Evolutionary conservation across 2,797 vertebrate genomes (phyloP).

Genomic region (Craterocephalus amniculus): DNA sequence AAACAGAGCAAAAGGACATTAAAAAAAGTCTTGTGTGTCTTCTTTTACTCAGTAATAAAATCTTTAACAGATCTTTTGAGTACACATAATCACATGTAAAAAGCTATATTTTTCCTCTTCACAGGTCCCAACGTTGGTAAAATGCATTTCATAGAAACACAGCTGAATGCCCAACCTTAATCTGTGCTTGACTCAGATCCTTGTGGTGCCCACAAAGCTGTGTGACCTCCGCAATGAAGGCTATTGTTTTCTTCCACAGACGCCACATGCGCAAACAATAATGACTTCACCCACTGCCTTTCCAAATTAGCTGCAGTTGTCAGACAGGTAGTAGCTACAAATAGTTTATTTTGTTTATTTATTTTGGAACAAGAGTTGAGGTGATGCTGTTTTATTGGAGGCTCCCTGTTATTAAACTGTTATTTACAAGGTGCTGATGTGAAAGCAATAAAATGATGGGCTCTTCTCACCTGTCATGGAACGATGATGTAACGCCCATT

Average conservation of each 20-base stretch:
- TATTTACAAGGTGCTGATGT: constrained; percentile 55
- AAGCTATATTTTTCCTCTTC: background rate
- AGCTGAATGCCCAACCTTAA: background rate
- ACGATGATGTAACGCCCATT: constrained; percentile 32
- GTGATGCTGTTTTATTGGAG: constrained; percentile 24
- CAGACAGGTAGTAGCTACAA: constrained; percentile 2
- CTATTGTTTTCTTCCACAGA: background rate
- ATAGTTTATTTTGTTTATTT: constrained; percentile 8
- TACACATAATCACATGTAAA: background rate
- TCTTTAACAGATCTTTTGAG: background rate
- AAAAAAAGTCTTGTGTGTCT: constrained; percentile 27
- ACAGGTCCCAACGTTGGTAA: background rate
- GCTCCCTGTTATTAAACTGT: constrained; percentile 40
- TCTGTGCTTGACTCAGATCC: background rate
- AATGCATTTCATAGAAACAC: background rate
- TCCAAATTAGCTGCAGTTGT: constrained; percentile 2
- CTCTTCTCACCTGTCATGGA: constrained; percentile 51
- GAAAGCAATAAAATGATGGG: constrained; percentile 9
- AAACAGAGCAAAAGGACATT: constrained; percentile 18
- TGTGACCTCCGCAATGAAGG: background rate
- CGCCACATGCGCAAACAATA: constrained; percentile 8
- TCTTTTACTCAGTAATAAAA: constrained; percentile 40
- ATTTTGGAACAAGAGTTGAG: background rate
- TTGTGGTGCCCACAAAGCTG: background rate
- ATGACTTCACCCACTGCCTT: background rate